Conservation (phyloP, 2,113 vertebrate species). For the Tenebrosternarchus preto region DNA sequence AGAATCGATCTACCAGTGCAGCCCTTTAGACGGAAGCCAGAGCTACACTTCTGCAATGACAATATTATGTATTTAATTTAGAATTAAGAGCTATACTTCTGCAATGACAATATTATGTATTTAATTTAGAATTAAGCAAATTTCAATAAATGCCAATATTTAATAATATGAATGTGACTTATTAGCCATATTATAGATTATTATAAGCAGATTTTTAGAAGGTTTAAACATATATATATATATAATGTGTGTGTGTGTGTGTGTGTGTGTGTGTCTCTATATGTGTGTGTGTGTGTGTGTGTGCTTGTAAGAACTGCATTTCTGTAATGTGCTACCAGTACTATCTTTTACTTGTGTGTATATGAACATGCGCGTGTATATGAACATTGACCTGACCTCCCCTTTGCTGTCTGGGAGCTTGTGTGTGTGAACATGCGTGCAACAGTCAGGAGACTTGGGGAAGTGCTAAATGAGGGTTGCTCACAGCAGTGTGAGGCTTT, state of each 20-base stretch:
- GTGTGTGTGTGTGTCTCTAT: too few species aligned
- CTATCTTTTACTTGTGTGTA: too few species aligned
- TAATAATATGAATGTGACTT: constrained; percentile 29
- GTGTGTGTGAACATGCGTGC: not conserved
- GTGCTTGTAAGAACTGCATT: too few species aligned
- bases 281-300: too few species aligned
- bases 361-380: too few species aligned
- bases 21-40: constrained; percentile 14
- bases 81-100: too few species aligned
- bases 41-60: constrained; percentile 5
- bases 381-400: too few species aligned
- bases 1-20: constrained; percentile 10
- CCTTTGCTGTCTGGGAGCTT: too few species aligned
- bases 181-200: not conserved
- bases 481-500: constrained; percentile 58
- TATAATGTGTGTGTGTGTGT: too few species aligned
- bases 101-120: constrained; percentile 27
- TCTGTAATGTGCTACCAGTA: too few species aligned
- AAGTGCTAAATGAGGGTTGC: constrained; percentile 61
- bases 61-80: constrained; percentile 40
- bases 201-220: not conserved
- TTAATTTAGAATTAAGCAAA: constrained; percentile 46
- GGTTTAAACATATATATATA: not conserved
- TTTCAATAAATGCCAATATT: constrained; percentile 29
- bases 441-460: not conserved